A percentile compares a stretch with the other conserved stretches of the same genome.
Conservation (phyloP, 2,113 vertebrate genomes). For the Candoia aspera region DNA sequence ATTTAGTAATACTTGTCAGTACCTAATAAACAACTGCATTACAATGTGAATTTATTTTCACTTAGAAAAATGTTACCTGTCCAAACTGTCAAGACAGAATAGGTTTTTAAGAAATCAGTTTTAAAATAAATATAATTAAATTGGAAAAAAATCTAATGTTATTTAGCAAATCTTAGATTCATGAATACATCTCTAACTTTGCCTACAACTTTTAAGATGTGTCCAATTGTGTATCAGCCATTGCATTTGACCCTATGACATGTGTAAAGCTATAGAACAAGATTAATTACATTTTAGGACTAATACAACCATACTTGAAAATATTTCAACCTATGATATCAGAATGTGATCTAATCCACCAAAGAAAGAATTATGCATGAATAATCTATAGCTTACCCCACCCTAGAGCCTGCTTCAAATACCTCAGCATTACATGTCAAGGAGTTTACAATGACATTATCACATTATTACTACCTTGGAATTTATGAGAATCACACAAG, state of each 20-base stretch:
- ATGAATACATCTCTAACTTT: neutral
- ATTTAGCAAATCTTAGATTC: neutral
- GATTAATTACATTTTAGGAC: neutral
- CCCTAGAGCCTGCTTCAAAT: neutral
- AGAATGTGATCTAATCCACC: neutral
- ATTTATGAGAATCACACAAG: slow-evolving; percentile 38
- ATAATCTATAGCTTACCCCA: slow-evolving; percentile 19
- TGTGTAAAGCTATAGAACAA: neutral
- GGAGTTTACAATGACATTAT: slow-evolving; percentile 46
- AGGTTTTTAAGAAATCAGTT: neutral
- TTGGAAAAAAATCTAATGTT: neutral
- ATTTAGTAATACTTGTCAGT: neutral
- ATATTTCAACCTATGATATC: neutral
- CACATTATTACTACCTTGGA: slow-evolving; percentile 35
- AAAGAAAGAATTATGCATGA: neutral
- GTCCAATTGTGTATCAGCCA: neutral
- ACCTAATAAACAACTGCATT: neutral
- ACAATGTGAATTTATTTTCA: neutral
- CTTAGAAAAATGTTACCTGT: neutral
- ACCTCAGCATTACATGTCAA: neutral
- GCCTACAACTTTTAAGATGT: slow-evolving; percentile 9
- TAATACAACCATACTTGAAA: neutral
- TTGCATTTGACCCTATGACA: neutral
- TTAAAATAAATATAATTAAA: neutral
- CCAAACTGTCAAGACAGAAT: neutral